Evolutionary conservation across 1,140 invertebrate species (phyloP).

Genomic region (Halyomorpha halys): DNA sequence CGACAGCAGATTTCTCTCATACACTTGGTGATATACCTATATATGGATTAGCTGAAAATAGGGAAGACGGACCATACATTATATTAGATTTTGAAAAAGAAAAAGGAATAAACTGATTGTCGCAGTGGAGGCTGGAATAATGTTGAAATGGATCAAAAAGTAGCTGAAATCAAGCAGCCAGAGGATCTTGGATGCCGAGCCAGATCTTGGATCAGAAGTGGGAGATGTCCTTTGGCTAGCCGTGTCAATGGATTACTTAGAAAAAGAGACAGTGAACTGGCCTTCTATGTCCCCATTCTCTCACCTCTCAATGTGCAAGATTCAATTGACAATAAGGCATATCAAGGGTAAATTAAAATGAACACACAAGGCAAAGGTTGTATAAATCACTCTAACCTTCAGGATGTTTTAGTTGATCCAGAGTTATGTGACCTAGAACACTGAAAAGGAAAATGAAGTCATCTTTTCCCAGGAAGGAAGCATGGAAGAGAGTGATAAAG

Average conservation of each 20-base stretch:
- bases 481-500: too few species aligned
- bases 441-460: too few species aligned
- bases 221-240: conserved; percentile 86
- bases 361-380: too few species aligned
- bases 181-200: conserved; percentile 88
- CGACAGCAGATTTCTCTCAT: conserved; percentile 93
- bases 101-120: conserved; percentile 39
- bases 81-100: conserved; percentile 54
- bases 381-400: too few species aligned
- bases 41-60: conserved; percentile 76
- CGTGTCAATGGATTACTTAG: conserved; percentile 89
- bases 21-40: conserved; percentile 92
- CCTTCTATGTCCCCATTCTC: conserved; percentile 62
- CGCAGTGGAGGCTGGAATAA: conserved; percentile 58
- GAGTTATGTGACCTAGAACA: too few species aligned
- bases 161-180: conserved; percentile 36
- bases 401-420: too few species aligned
- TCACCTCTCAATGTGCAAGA: conserved; percentile 76
- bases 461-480: too few species aligned
- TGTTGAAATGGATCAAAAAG: conserved; percentile 45
- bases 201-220: conserved; percentile 82
- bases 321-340: conserved; percentile 92
- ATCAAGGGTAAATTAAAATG: conserved; percentile 58
- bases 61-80: conserved; percentile 72
- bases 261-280: conserved; percentile 64